Conservation (phyloP, 2,888 invertebrate genomes). For the Melanostoma mellinum region DNA sequence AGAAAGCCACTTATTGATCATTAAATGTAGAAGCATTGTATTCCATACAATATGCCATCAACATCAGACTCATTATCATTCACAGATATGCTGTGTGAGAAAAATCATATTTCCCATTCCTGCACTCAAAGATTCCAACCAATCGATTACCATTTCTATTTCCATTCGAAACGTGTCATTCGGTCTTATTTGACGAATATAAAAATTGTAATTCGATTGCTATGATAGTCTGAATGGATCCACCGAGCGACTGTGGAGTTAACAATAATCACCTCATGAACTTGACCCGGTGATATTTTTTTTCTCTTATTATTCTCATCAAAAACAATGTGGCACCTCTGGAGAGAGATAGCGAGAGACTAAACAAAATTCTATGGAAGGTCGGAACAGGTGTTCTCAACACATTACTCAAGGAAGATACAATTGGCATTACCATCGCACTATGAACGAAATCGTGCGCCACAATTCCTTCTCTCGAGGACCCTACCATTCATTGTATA, state of each 20-base stretch:
- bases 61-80: no score
- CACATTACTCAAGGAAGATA: constrained; percentile 65
- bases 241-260: neutral
- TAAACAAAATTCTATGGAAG: constrained; percentile 55
- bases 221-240: no score
- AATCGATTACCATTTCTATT: no score
- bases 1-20: no score
- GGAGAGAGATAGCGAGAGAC: neutral
- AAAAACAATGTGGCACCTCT: constrained; percentile 50
- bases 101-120: no score
- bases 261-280: constrained; percentile 56
- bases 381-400: constrained; percentile 67
- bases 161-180: no score
- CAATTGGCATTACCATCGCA: constrained; percentile 49
- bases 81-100: no score
- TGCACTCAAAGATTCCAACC: no score
- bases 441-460: constrained; percentile 65
- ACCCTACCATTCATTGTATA: constrained; percentile 47
- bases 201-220: no score
- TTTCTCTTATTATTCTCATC: constrained; percentile 4
- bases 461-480: constrained; percentile 65
- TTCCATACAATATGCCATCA: no score
- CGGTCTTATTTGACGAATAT: no score
- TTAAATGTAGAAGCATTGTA: no score
- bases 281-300: constrained; percentile 64